phyloP scores from a whole-genome alignment of 2,797 vertebrate species.

The Cyclopterus lumpus region DNA sequence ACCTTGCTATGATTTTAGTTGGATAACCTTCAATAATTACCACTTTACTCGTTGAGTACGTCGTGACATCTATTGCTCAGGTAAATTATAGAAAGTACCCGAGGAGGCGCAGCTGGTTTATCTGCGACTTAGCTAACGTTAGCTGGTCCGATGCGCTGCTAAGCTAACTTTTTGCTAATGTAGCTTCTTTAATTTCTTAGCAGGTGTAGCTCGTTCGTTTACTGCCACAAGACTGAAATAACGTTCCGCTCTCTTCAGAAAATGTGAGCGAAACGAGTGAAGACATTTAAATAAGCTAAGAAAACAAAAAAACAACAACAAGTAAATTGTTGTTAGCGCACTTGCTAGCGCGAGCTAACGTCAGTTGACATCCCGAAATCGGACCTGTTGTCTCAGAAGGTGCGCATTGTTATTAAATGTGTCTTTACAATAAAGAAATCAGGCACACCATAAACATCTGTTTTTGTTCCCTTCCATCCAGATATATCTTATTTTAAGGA shows the following conservation, averaged over 20 bases:
- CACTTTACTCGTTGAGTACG: conserved; percentile 6
- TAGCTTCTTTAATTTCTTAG: conserved; percentile 51
- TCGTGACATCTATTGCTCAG: neutral
- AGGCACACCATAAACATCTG: neutral
- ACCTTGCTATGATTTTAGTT: conserved; percentile 11
- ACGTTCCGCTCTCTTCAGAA: rapidly evolving
- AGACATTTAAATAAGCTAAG: neutral
- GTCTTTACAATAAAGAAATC: neutral
- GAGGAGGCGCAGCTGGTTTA: neutral
- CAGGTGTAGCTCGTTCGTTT: conserved; percentile 44
- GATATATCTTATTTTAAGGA: neutral
- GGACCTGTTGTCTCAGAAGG: conserved; percentile 62
- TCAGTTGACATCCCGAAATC: conserved; percentile 47
- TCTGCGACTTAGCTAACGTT: conserved; percentile 13
- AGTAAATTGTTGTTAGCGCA: conserved; percentile 48
- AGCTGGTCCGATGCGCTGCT: conserved; percentile 39
- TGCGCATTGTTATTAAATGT: conserved; percentile 38
- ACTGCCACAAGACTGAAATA: neutral
- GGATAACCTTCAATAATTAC: neutral
- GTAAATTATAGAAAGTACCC: neutral
- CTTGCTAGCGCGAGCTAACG: conserved; percentile 55
- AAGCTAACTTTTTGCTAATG: conserved; percentile 60
- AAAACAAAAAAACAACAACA: neutral
- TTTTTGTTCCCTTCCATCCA: neutral
- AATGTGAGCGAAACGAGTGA: neutral